phyloP scores from a whole-genome alignment of 37 sponge, comb jelly and placozoan species.

The Hexactinellida sp. region DNA sequence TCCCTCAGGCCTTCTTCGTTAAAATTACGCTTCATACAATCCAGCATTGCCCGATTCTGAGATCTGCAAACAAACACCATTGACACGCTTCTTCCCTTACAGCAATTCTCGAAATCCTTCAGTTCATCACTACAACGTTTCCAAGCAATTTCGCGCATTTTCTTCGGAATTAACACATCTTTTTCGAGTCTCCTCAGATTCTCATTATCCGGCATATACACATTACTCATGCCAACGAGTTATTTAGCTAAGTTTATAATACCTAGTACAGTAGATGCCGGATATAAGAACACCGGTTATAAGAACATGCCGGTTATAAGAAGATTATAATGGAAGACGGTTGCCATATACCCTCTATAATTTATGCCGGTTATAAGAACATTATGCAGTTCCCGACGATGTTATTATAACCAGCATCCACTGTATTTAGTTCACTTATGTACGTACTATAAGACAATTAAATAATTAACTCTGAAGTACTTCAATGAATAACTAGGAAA shows the following conservation, averaged over 20 bases:
- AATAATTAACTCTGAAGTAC: too few relatives aligned
- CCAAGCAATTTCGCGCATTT: constrained; percentile 45
- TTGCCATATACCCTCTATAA: too few relatives aligned
- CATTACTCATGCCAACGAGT: neutral
- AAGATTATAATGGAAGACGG: too few relatives aligned
- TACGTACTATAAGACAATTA: neutral
- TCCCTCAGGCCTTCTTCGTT: neutral
- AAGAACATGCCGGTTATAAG: too few relatives aligned
- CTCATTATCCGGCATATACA: neutral
- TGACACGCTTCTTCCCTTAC: constrained; percentile 52
- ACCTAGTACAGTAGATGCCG: too few relatives aligned
- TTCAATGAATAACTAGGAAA: too few relatives aligned
- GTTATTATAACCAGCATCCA: too few relatives aligned
- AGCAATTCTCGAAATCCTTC: constrained; percentile 67
- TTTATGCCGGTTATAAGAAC: too few relatives aligned
- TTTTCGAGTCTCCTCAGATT: constrained; percentile 55
- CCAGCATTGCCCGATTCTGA: constrained; percentile 39
- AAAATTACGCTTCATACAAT: constrained; percentile 26
- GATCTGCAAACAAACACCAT: constrained; percentile 46
- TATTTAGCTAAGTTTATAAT: neutral
- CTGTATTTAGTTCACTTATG: too few relatives aligned
- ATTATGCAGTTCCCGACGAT: too few relatives aligned
- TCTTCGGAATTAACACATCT: constrained; percentile 70
- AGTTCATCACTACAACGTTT: constrained; percentile 42
- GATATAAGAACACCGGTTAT: too few relatives aligned